These are phyloP conservation scores for Ditylenchus dipsaci DNA, from an alignment of 1,140 invertebrate genomes.

Conservation along the genomic window DNA sequence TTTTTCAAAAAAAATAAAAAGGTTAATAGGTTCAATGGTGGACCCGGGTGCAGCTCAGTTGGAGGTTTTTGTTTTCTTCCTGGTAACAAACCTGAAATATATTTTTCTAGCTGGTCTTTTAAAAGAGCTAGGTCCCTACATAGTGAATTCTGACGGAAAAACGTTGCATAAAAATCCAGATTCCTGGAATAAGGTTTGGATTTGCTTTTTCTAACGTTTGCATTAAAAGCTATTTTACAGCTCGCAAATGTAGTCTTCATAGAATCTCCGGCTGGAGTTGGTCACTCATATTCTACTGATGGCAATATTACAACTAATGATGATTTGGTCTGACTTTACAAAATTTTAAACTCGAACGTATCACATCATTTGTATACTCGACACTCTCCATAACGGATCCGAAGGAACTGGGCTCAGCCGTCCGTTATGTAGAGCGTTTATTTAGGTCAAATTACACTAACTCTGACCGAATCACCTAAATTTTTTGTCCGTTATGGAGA, in stretches of 20 bases:
- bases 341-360: no score
- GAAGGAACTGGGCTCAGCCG: no score
- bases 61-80: background rate
- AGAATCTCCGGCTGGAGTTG: slow-evolving; percentile 64
- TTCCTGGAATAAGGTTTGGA: background rate
- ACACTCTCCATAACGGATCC: no score
- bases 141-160: background rate
- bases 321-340: slow-evolving; percentile 57
- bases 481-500: slow-evolving; percentile 1
- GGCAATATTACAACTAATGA: slow-evolving; percentile 62
- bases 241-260: slow-evolving; percentile 65
- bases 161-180: background rate
- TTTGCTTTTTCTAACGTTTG: background rate
- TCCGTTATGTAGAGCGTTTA: no score
- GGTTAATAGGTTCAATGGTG: background rate
- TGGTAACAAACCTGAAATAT: background rate
- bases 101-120: background rate
- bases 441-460: no score
- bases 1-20: background rate
- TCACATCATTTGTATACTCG: no score
- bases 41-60: background rate
- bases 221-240: background rate
- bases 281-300: slow-evolving; percentile 63
- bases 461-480: no score
- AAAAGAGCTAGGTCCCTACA: background rate